Conservation (phyloP, 2,888 invertebrate species). For the Drosophila bunnanda region DNA sequence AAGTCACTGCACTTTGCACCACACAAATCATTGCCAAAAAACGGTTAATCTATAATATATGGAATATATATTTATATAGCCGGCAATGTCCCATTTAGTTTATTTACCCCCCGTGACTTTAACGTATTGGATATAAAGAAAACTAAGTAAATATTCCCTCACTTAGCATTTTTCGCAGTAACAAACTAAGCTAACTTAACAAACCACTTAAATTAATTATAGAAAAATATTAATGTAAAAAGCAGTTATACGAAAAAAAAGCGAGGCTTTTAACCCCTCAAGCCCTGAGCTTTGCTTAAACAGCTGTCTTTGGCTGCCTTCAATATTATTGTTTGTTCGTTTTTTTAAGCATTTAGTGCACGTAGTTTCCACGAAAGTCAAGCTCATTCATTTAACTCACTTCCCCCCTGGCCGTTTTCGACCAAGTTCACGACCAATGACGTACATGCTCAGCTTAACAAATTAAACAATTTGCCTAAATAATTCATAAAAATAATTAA, state of each 20-base stretch:
- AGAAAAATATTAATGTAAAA: slow-evolving; percentile 9
- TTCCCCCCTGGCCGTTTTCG: slow-evolving; percentile 32
- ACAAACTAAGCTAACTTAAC: not conserved
- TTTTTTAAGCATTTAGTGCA: slow-evolving; percentile 28
- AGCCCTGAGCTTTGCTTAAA: slow-evolving; percentile 16
- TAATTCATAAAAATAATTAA: slow-evolving; percentile 23
- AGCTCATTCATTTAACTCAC: slow-evolving; percentile 19
- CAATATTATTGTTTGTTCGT: slow-evolving; percentile 6
- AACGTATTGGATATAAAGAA: not conserved
- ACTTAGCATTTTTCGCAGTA: not conserved
- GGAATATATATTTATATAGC: slow-evolving; percentile 32
- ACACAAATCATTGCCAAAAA: slow-evolving; percentile 57
- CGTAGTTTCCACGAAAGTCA: slow-evolving; percentile 24
- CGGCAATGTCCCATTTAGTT: slow-evolving; percentile 40
- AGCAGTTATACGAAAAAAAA: slow-evolving; percentile 11
- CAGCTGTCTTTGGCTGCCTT: slow-evolving; percentile 39
- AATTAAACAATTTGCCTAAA: slow-evolving; percentile 26
- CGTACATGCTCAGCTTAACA: slow-evolving; percentile 31
- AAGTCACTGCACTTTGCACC: slow-evolving; percentile 41
- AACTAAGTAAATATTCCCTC: not conserved
- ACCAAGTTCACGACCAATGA: slow-evolving; percentile 38
- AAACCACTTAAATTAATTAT: not conserved
- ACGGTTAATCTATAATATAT: slow-evolving; percentile 26
- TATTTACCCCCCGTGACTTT: slow-evolving; percentile 27
- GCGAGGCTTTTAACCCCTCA: slow-evolving; percentile 28